A percentile compares a stretch with the other conserved stretches of the same genome.
Conservation (phyloP, 2,888 invertebrate species). For the Sminthurides aquaticus region DNA sequence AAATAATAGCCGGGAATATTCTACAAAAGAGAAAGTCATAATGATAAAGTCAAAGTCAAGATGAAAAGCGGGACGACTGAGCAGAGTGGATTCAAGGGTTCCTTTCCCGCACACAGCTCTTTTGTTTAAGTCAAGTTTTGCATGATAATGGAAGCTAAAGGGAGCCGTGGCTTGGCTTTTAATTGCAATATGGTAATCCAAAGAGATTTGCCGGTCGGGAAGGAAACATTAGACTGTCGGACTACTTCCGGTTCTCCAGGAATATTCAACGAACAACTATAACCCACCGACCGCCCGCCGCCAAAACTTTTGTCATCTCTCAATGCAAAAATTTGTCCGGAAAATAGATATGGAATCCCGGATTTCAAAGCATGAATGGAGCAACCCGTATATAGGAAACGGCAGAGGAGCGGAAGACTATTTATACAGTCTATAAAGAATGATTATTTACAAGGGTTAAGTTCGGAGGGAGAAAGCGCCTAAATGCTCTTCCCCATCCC, state of each 20-base stretch:
- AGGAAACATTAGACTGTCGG: neutral
- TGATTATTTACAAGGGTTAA: neutral
- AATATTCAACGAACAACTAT: too few species aligned
- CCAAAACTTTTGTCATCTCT: too few species aligned
- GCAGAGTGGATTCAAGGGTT: too few species aligned
- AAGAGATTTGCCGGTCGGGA: neutral
- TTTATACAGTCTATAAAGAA: neutral
- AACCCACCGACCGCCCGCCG: too few species aligned
- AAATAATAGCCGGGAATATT: too few species aligned
- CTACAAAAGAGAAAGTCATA: too few species aligned
- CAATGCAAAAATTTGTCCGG: neutral
- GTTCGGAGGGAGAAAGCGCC: neutral
- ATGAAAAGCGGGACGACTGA: too few species aligned
- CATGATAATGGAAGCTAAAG: conserved; percentile 27
- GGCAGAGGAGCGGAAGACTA: neutral
- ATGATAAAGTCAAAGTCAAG: too few species aligned
- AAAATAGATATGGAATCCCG: too few species aligned
- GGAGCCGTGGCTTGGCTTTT: conserved; percentile 10
- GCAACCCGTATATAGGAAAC: neutral
- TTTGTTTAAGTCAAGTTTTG: conserved; percentile 13
- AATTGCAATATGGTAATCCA: conserved; percentile 29
- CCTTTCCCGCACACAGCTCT: too few species aligned
- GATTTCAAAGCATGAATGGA: too few species aligned
- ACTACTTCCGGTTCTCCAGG: neutral
- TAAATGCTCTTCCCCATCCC: neutral